These are phyloP conservation scores for Pachliopta kotzebuea DNA, from an alignment of 2,888 invertebrate genomes.

Conservation along the genomic window DNA sequence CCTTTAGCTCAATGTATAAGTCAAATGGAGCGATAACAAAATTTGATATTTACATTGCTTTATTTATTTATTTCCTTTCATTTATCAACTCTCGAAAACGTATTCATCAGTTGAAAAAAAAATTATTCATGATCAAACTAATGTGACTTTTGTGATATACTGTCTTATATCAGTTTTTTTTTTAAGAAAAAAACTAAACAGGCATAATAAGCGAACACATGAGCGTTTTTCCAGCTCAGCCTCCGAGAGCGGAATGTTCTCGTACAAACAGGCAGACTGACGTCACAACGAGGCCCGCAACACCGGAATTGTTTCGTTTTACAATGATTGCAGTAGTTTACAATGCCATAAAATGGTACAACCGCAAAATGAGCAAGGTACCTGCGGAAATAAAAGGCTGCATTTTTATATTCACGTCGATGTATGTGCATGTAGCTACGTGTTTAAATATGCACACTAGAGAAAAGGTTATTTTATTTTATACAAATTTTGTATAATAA, in stretches of 20 bases:
- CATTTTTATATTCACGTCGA: constrained; percentile 13
- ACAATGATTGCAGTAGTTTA: constrained; percentile 53
- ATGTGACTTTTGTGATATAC: too few species aligned
- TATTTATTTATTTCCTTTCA: background rate
- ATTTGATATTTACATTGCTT: background rate
- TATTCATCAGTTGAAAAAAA: background rate
- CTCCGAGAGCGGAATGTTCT: constrained; percentile 28
- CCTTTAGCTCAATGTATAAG: background rate
- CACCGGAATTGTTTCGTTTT: constrained; percentile 48
- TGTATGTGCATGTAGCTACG: background rate
- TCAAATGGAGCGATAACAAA: background rate
- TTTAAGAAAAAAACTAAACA: background rate
- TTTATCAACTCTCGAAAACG: background rate
- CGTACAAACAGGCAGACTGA: constrained; percentile 36
- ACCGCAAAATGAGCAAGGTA: constrained; percentile 42
- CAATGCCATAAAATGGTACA: constrained; percentile 49
- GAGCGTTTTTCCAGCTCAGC: constrained; percentile 20
- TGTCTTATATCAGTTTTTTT: background rate
- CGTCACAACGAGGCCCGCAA: constrained; percentile 38
- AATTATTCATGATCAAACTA: too few species aligned
- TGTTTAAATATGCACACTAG: background rate
- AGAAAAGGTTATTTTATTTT: too few species aligned
- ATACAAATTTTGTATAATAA: too few species aligned
- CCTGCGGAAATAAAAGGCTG: constrained; percentile 29
- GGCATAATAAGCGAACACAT: constrained; percentile 23